phyloP scores from a whole-genome alignment of 2,113 vertebrate genomes.

The Cryptomyrus ogoouensis region DNA sequence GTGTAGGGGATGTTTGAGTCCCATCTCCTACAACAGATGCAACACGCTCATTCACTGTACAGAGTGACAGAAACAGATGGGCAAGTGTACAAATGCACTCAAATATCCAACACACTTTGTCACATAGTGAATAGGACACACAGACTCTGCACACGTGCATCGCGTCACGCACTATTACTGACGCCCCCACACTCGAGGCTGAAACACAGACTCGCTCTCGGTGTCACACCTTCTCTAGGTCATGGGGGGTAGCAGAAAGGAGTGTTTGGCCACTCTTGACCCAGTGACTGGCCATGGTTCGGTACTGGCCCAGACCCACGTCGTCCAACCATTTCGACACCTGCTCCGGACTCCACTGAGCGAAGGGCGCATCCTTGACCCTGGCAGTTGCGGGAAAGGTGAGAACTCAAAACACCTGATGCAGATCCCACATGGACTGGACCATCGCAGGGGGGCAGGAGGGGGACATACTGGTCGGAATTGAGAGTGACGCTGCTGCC shows the following conservation, averaged over 20 bases:
- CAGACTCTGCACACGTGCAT: not conserved
- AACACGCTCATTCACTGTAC: not conserved
- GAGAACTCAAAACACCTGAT: not conserved
- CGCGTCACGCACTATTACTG: not conserved
- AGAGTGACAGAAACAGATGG: not conserved
- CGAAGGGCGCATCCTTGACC: constrained; percentile 68
- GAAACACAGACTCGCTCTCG: not conserved
- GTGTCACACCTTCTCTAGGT: constrained; percentile 82
- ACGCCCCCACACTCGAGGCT: not conserved
- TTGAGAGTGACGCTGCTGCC: constrained; percentile 57
- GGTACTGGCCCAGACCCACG: constrained; percentile 80
- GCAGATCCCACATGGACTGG: not conserved
- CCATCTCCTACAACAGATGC: constrained; percentile 71
- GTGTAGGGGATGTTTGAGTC: constrained; percentile 88
- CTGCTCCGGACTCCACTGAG: constrained; percentile 85
- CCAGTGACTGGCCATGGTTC: constrained; percentile 79
- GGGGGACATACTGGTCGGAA: constrained; percentile 23
- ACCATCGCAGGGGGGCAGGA: not conserved
- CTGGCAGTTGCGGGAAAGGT: constrained; percentile 34
- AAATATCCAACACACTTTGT: not conserved
- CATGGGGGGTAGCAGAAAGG: constrained; percentile 76
- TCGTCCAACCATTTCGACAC: constrained; percentile 90
- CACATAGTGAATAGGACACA: not conserved
- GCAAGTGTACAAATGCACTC: not conserved
- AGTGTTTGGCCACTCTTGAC: constrained; percentile 79